Evolutionary conservation across 2,113 vertebrate species (phyloP), one percentile per base, ranked within the genome.

Genomic region (Eonycteris spelaea): DNA sequence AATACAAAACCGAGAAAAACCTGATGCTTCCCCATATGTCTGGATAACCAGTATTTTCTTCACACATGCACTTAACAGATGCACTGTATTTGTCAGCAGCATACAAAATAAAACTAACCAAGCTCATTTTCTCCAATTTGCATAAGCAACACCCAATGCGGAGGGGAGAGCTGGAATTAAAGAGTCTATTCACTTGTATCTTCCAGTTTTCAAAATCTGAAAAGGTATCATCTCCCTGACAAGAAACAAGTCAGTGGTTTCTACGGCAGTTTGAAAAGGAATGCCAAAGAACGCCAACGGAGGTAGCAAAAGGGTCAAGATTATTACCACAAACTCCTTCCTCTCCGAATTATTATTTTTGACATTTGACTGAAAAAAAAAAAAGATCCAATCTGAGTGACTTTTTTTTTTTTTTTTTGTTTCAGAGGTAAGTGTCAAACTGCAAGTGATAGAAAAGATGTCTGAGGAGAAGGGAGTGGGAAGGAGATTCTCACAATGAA

Each of bases 61-160:
- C 55, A 94, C 85, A 90, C 73, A 90, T 21, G 93, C 94, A 79
- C 33, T 77, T 95, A 97, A 22, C 30, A 93, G 67, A 57, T 78
- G 43, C 15, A 33, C 35, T 48, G 30, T 80, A 45, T 80, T 80
- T 96, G 94, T 91, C 48, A 96, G 92, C 13, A 93, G 85, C 82
- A 95, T 92, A 96, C 95, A 95, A 97, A 97, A 89, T 38, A 80
- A 96, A 96, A 59, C 68, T 33, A 67, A 94, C 83, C 93, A 28
- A 90, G 28, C 59, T 90, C 33, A n/a, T 86, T 83, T 84, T 73
- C 61, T 87, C 61, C 19, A 19, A 73, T 65, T 73, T 84, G 65
- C 86, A 73, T 84, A 30, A 71, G 65, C 71, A 55, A 35, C 55
- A 57, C 63, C 63, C 71, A 35, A 12, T 5, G 35, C 14, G 26